Evolutionary conservation across 2,113 vertebrate species (phyloP), one percentile per base, ranked within the genome.

Genomic region (Brachyhypopomus occidentalis): DNA sequence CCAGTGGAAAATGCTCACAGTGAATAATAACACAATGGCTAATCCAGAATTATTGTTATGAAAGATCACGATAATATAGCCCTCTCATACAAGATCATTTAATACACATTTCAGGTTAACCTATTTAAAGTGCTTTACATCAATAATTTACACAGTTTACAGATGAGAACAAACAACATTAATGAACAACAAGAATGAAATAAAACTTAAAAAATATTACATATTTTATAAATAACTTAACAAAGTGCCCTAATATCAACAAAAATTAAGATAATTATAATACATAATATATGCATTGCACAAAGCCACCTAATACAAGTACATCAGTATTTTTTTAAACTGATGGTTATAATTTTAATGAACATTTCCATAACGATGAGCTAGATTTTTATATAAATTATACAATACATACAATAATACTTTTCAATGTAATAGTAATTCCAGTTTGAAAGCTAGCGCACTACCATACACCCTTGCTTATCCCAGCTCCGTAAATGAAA

Each of bases 241-340:
- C 91, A 75, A 86, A 89, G 78, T 84, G 62, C 79, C 66, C 90
- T 90, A 91, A 92, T 79, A 94, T 90, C 89, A 88, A 92, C 90
- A 93, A 91, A 92, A 90, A 78, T 17, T 88, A 84, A 63, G 75
- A 69, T 19, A 75, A 30, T n/a, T 89, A 93, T 93, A 93, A 84
- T 88, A 92, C 89, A 89, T 85, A 67, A 83, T 88, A 91, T 88
- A 94, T 92, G 94, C 95, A 96, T 97, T 98, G 97, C 97, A 98
- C 96, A 92, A 97, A 92, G 96, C 96, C 96, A 95, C 93, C 92
- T 94, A 92, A 94, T 89, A 91, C 84, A 91, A 93, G 89, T 91
- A 70, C 38, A 41, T 89, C 88, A 89, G 92, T 88, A 66, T 87
- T 89, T 86, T 90, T 85, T 89, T 88, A 89, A 91, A 89, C 89